These are phyloP conservation scores for Netelia inedita DNA, from an alignment of 2,888 invertebrate species.

Conservation along the genomic window DNA sequence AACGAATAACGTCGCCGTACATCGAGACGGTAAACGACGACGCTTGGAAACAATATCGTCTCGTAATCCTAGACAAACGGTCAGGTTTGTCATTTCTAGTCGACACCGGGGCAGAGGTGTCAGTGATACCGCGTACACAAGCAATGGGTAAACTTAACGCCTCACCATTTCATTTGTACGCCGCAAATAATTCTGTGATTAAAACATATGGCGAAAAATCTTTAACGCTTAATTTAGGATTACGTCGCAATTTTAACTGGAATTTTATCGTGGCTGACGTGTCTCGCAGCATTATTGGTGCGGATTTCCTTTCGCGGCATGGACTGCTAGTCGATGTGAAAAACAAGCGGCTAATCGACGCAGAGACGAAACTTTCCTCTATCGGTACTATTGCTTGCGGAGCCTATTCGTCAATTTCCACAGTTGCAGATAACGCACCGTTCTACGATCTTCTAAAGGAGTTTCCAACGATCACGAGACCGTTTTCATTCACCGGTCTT, in stretches of 20 bases:
- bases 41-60: background rate
- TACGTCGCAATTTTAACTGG: constrained; percentile 62
- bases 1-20: background rate
- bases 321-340: constrained; percentile 35
- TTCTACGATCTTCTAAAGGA: constrained; percentile 18
- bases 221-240: constrained; percentile 49
- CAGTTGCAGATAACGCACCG: no score
- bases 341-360: constrained; percentile 32
- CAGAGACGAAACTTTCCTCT: background rate
- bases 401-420: no score
- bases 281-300: constrained; percentile 56
- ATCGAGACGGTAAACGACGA: background rate
- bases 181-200: constrained; percentile 63
- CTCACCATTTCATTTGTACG: constrained; percentile 11
- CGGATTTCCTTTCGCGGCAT: no score
- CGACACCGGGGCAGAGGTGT: background rate
- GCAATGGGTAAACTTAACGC: background rate
- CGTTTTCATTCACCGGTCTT: no score
- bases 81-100: background rate
- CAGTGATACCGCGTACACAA: background rate
- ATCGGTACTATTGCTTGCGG: no score
- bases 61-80: background rate
- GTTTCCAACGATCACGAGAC: background rate
- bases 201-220: constrained; percentile 54
- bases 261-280: constrained; percentile 62